Base-by-base conservation (phyloP, 2,888 invertebrate species). In the Pimpla rufipes region DNA sequence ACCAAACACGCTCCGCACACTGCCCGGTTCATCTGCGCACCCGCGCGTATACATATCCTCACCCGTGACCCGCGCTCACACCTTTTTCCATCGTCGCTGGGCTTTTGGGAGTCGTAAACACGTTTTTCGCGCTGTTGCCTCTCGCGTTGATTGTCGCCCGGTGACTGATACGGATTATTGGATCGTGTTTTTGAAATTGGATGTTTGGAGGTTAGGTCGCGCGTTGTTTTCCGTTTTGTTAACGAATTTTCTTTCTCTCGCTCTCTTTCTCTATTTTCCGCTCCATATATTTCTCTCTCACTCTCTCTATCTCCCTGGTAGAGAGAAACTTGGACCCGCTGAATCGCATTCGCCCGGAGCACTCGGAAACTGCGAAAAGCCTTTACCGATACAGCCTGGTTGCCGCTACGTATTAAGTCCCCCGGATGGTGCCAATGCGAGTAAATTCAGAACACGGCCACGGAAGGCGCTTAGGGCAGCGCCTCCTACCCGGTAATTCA, bases 1-100 rank as follows among this genome's bases (percentile, higher is more conserved):
- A 62, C 74, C 40, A 67, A 74, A 79, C 66, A 18, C 29, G 75
- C 50, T 52, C 62, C 29, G 75, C 50, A 42, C 62, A 18, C 59
- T 62, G 59, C 35, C 74, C 40, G 37, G 68, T 37, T 67, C 45
- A 66, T 23, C n/a, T 11, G 11, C 16, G 16, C 16, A 23, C 45
- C 47, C 16, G 16, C 52, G 3, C 55, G 35, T 50, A 35, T 29
- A 29, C 5, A 29, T 29, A 5, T 29, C 29, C 42, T 13, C 35
- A 37, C 37, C n/a, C 21, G 23, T 11, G 40, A 70, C 29, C 40
- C n/a, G n/a, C n/a, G n/a, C n/a, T 50, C 10, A 13, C 8, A 29
- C 40, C 18, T 16, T 62, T 62, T 16, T 40, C 7, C 40, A 40
- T 6, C 59, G 59, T 59, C n/a, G 35, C 59, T 1, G n/a, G 37